Evolutionary conservation across 2,797 vertebrate genomes (phyloP).

Genomic region (Poeciliopsis infans): DNA sequence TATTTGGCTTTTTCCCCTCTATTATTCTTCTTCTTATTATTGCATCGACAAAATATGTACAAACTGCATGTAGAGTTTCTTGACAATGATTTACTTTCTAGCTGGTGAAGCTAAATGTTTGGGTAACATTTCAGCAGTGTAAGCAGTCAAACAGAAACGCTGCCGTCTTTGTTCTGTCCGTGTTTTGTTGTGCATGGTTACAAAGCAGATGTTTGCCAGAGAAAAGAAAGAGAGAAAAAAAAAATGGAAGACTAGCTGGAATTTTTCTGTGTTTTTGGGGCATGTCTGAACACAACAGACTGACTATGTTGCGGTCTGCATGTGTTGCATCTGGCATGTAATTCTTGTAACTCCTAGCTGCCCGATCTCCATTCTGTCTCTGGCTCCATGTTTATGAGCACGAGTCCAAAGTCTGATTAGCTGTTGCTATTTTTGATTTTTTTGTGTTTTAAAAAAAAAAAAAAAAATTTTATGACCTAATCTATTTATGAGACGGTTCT

Average conservation of each 20-base stretch:
- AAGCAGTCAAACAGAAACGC: not conserved
- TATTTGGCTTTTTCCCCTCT: not conserved
- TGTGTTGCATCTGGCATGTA: not conserved
- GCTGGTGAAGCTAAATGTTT: not conserved
- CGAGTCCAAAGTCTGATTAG: not conserved
- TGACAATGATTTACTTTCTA: not conserved
- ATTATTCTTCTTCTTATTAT: not conserved
- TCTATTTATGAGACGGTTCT: not conserved
- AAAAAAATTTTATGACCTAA: constrained; percentile 3
- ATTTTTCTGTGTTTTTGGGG: constrained; percentile 43
- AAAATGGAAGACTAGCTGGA: constrained; percentile 26
- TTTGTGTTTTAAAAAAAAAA: too few species aligned
- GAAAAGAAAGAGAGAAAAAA: not conserved
- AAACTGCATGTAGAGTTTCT: not conserved
- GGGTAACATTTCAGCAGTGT: not conserved
- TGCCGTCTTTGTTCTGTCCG: not conserved
- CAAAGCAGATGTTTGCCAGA: constrained; percentile 10
- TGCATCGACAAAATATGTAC: not conserved
- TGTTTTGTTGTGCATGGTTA: constrained; percentile 9
- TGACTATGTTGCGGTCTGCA: constrained; percentile 2
- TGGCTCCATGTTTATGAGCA: constrained; percentile 5
- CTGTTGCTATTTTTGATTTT: not conserved
- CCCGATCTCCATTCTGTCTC: not conserved
- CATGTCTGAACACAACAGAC: constrained; percentile 69
- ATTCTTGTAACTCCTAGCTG: not conserved